Evolutionary conservation across 64 coral and sea anemone genomes (phyloP).

Genomic region (Actinia equina): DNA sequence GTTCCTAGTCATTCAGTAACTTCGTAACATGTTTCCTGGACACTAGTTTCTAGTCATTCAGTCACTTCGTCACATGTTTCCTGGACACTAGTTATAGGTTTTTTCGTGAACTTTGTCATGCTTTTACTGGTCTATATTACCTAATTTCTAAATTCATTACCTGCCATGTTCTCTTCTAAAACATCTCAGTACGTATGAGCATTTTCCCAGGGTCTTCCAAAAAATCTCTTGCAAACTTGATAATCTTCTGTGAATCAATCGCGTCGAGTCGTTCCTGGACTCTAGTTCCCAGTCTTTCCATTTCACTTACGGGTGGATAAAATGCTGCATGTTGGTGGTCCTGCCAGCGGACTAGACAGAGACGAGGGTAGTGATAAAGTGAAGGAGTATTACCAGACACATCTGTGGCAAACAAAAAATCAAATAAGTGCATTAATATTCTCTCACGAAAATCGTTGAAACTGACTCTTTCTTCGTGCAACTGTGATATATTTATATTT

Average conservation of each 20-base stretch:
- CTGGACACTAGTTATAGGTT: no score
- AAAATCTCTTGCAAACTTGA: slow-evolving; percentile 63
- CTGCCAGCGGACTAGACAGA: slow-evolving; percentile 72
- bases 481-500: no score
- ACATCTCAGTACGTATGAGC: slow-evolving; percentile 80
- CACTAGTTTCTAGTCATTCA: not conserved
- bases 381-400: slow-evolving; percentile 6
- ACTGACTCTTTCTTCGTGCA: no score
- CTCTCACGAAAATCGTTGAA: no score
- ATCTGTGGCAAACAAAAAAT: slow-evolving; percentile 1
- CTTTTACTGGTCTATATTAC: not conserved
- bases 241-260: slow-evolving; percentile 79
- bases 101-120: not conserved
- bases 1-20: not conserved
- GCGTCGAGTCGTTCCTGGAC: slow-evolving; percentile 67
- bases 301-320: slow-evolving; percentile 59
- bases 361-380: slow-evolving; percentile 67
- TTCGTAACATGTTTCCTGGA: not conserved
- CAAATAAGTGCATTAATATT: no score
- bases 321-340: slow-evolving; percentile 92
- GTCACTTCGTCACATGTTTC: no score
- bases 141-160: not conserved
- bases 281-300: slow-evolving; percentile 54
- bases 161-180: slow-evolving; percentile 19
- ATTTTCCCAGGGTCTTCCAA: slow-evolving; percentile 45